Evolutionary conservation across 2,888 invertebrate genomes (phyloP).

Genomic region (Eucera pruinosa): DNA sequence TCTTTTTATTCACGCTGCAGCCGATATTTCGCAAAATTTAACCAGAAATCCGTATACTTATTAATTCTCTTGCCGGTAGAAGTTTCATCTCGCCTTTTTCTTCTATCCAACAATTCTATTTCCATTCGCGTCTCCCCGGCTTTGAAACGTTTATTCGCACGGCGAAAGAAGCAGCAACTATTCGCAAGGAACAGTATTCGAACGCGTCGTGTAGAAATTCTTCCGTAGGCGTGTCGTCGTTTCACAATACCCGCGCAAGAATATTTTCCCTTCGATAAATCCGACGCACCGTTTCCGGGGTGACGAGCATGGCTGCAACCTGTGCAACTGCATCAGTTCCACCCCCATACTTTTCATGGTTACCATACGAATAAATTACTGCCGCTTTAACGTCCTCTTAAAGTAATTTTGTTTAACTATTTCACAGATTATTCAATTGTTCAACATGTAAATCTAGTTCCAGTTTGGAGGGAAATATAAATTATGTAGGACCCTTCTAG

Average conservation of each 20-base stretch:
- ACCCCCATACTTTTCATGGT: background rate
- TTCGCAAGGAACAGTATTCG: constrained; percentile 9
- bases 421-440: too few species aligned
- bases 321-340: constrained; percentile 11
- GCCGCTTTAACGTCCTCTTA: too few species aligned
- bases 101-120: background rate
- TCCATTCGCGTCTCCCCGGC: background rate
- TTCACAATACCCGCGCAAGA: constrained; percentile 22
- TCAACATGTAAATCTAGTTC: too few species aligned
- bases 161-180: constrained; percentile 7
- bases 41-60: too few species aligned
- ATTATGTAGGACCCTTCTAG: too few species aligned
- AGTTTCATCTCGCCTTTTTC: too few species aligned
- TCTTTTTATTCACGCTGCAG: too few species aligned
- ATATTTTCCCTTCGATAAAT: constrained; percentile 57
- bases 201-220: constrained; percentile 28
- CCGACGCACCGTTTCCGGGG: constrained; percentile 31
- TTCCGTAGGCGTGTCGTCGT: constrained; percentile 11
- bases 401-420: too few species aligned
- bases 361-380: too few species aligned
- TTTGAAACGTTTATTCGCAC: constrained; percentile 29
- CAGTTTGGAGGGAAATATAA: too few species aligned
- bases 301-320: constrained; percentile 30
- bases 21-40: too few species aligned
- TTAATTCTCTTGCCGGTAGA: too few species aligned